Evolutionary conservation across 2,113 vertebrate species (phyloP).

Genomic region (Rhadina sibilatrix): DNA sequence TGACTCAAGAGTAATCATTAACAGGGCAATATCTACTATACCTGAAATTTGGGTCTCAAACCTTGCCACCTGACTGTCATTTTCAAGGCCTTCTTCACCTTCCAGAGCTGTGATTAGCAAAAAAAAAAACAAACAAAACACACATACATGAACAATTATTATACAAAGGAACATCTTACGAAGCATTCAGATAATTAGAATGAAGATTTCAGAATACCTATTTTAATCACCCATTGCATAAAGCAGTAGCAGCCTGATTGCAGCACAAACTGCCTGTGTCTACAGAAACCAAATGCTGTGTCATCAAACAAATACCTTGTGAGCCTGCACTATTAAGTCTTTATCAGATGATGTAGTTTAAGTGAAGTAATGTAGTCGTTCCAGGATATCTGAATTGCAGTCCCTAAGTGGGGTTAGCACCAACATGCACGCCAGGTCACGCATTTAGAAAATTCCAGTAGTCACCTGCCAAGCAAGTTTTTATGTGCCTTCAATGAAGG

Average conservation of each 20-base stretch:
- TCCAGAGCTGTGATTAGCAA: conserved; percentile 84
- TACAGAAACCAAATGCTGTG: background rate
- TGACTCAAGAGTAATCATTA: background rate
- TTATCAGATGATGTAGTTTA: background rate
- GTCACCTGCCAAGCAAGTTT: background rate
- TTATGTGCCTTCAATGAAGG: accelerated
- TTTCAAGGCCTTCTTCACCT: conserved; percentile 94
- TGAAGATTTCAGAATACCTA: background rate
- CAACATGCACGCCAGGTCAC: background rate
- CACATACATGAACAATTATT: background rate
- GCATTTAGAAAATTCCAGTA: background rate
- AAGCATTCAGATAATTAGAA: background rate
- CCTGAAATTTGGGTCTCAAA: conserved; percentile 82
- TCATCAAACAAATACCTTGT: background rate
- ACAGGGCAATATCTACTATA: conserved; percentile 32
- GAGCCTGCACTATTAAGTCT: background rate
- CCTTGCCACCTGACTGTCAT: conserved; percentile 88
- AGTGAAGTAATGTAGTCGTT: background rate
- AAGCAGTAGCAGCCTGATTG: background rate
- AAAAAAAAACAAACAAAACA: background rate
- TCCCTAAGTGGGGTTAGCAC: background rate
- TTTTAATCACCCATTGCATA: background rate
- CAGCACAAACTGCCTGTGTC: background rate
- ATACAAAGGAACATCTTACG: background rate
- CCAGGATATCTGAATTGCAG: background rate